Evolutionary conservation across 2,888 invertebrate genomes (phyloP).

Genomic region (Ennomos erosarius): DNA sequence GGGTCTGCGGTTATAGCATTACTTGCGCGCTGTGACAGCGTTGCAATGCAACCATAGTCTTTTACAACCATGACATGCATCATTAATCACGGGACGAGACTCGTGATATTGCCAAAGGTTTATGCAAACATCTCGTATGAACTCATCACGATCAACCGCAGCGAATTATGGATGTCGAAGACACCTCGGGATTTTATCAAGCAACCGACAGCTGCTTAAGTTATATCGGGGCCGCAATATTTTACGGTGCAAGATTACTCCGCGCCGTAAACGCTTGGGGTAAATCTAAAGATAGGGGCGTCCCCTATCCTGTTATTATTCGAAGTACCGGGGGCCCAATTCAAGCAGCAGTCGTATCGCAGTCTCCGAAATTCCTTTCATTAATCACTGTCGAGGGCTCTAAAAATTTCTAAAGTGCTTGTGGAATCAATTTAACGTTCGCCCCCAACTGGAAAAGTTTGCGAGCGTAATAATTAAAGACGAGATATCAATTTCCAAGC

Average conservation of each 20-base stretch:
- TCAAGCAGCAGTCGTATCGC: constrained; percentile 55
- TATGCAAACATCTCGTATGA: constrained; percentile 66
- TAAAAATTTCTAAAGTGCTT: constrained; percentile 78
- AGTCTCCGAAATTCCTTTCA: constrained; percentile 76
- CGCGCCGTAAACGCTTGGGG: constrained; percentile 57
- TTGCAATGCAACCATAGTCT: constrained; percentile 52
- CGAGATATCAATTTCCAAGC: constrained; percentile 72
- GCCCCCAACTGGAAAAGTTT: constrained; percentile 72
- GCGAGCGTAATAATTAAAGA: constrained; percentile 75
- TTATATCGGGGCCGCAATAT: constrained; percentile 66
- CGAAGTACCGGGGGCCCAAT: constrained; percentile 43
- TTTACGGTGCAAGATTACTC: constrained; percentile 71
- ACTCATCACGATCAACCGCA: constrained; percentile 73
- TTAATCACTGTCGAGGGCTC: constrained; percentile 82
- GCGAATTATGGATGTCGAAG: constrained; percentile 62
- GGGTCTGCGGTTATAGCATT: constrained; percentile 40
- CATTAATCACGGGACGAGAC: constrained; percentile 73
- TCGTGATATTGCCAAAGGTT: constrained; percentile 67
- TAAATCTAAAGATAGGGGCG: constrained; percentile 54
- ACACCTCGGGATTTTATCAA: constrained; percentile 52
- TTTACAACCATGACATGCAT: constrained; percentile 60
- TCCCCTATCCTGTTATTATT: constrained; percentile 70
- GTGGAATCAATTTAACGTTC: constrained; percentile 80
- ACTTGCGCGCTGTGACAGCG: constrained; percentile 35
- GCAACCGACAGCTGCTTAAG: constrained; percentile 62